A percentile compares a stretch with the other conserved stretches of the same genome.
Conservation (phyloP, 2,797 vertebrate species). For the Aplochiton taeniatus region DNA sequence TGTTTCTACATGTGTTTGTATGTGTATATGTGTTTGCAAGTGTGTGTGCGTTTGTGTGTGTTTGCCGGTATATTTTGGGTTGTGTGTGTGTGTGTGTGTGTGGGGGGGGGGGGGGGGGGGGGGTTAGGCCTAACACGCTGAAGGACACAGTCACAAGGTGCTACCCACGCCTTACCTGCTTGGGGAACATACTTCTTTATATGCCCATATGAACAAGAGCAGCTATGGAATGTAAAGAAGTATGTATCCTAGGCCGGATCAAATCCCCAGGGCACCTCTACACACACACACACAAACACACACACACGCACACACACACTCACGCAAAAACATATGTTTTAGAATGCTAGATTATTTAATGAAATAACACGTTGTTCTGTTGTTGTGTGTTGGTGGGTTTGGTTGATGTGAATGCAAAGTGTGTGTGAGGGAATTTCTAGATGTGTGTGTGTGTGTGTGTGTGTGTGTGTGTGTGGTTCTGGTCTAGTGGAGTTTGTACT, state of each 20-base stretch:
- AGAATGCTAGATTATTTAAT: neutral
- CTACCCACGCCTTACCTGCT: slow-evolving; percentile 79
- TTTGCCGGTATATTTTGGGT: neutral
- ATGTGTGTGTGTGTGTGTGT: neutral
- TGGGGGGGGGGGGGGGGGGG: slow-evolving; percentile 1
- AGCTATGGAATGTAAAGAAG: slow-evolving; percentile 99
- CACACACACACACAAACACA: slow-evolving; percentile 24
- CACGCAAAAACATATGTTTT: neutral
- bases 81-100: neutral
- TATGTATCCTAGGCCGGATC: slow-evolving; percentile 93
- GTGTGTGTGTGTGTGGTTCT: neutral
- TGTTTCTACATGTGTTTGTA: neutral
- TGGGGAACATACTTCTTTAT: slow-evolving; percentile 99
- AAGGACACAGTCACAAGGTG: slow-evolving; percentile 46
- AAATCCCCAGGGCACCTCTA: slow-evolving; percentile 55
- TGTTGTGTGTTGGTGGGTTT: neutral
- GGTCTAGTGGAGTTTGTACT: slow-evolving; percentile 43
- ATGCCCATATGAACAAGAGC: slow-evolving; percentile 98
- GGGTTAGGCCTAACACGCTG: slow-evolving; percentile 9
- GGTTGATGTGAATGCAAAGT: neutral
- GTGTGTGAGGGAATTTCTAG: neutral
- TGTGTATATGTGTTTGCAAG: too few relatives aligned
- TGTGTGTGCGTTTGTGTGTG: too few relatives aligned
- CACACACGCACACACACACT: neutral
- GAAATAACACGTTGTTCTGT: neutral